A percentile compares a stretch with the other conserved stretches of the same genome.
Evolutionary conservation across 2,113 vertebrate species (phyloP).

Genomic region (Phocoena sinus): DNA sequence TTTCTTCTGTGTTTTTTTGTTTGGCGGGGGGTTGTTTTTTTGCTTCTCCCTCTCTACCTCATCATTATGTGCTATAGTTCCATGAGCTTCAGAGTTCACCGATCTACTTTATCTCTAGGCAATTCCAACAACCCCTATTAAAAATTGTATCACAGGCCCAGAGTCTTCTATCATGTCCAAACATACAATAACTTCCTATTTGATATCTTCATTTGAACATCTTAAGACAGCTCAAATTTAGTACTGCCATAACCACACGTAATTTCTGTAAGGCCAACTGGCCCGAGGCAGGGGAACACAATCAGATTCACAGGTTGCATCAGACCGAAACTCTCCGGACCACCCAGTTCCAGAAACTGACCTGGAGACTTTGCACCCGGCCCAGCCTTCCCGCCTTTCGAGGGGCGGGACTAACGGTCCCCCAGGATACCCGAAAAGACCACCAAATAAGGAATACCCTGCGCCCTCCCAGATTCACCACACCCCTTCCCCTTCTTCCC

Average conservation of each 20-base stretch:
- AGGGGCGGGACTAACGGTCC: no score
- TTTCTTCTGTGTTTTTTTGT: background rate
- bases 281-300: no score
- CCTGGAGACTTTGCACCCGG: no score
- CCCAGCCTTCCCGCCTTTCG: no score
- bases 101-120: background rate
- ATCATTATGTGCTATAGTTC: background rate
- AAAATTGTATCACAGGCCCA: background rate
- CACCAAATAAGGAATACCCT: no score
- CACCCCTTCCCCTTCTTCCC: no score
- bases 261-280: background rate
- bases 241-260: background rate
- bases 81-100: background rate
- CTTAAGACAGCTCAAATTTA: background rate
- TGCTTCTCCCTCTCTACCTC: background rate
- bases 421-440: no score
- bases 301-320: no score
- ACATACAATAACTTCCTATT: background rate
- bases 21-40: no score
- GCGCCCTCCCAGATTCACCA: no score
- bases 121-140: background rate
- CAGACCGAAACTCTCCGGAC: no score
- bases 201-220: background rate
- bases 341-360: no score
- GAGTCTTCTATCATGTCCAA: background rate